A percentile compares a stretch with the other conserved stretches of the same genome.
Evolutionary conservation across 2,113 vertebrate species (phyloP).

Genomic region (Neodon shergylaensis): DNA sequence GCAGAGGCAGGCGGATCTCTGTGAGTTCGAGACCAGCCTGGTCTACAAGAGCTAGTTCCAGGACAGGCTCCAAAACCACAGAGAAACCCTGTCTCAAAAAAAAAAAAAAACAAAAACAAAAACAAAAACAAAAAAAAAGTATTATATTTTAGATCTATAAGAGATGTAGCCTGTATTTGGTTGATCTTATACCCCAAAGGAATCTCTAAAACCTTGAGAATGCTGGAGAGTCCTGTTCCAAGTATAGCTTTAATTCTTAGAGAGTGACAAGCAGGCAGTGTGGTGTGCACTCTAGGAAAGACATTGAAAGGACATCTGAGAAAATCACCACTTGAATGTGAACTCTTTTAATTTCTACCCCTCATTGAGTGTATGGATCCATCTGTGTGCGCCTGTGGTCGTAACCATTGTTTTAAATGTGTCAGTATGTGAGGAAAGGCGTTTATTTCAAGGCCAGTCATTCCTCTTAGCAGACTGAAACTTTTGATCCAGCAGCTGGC

Average conservation of each 20-base stretch:
- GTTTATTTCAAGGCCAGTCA: not conserved
- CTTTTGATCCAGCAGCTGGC: conserved; percentile 25
- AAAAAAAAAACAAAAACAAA: no score
- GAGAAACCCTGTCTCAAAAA: no score
- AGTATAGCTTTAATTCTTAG: not conserved
- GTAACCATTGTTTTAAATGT: not conserved
- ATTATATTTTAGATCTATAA: not conserved
- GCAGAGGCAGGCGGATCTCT: no score
- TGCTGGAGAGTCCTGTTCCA: not conserved
- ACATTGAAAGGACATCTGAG: not conserved
- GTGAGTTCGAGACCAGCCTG: no score
- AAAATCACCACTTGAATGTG: not conserved
- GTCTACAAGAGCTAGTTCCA: no score
- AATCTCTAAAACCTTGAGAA: not conserved
- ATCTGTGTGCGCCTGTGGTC: not conserved
- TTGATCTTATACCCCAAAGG: not conserved
- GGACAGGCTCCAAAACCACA: no score
- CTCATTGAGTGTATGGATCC: not conserved
- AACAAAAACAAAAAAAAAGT: no score
- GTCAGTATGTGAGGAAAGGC: not conserved
- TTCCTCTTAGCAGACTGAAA: not conserved
- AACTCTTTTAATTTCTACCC: not conserved
- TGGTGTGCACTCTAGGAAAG: not conserved
- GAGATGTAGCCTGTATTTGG: not conserved
- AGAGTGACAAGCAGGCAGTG: not conserved